These are phyloP conservation scores for Nasonovia ribisnigri DNA, from an alignment of 2,888 invertebrate genomes.

Conservation along the genomic window DNA sequence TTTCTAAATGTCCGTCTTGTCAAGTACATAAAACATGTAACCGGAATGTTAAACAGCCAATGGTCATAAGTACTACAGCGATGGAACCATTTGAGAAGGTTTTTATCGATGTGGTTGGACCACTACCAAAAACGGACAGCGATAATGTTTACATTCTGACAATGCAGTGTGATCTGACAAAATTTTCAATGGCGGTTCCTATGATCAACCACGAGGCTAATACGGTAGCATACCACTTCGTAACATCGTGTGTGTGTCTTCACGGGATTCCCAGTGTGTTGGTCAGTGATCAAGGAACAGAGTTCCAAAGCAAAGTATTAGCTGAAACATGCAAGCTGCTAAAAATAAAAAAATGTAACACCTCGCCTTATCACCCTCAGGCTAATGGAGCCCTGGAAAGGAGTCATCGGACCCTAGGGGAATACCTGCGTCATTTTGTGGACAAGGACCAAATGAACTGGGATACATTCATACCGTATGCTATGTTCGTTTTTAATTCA, in stretches of 20 bases:
- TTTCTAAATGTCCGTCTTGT: not conserved
- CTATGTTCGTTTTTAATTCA: too few relatives aligned
- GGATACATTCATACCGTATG: too few relatives aligned
- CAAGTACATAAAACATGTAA: not conserved
- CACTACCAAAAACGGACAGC: not conserved
- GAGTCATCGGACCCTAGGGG: too few relatives aligned
- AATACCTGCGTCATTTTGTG: too few relatives aligned
- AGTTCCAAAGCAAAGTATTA: not conserved
- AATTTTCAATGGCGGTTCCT: not conserved
- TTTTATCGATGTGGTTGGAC: constrained; percentile 13
- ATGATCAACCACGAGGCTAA: not conserved
- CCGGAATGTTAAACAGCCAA: not conserved
- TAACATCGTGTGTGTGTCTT: not conserved
- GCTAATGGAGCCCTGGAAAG: too few relatives aligned
- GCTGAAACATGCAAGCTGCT: not conserved
- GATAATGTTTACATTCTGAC: not conserved
- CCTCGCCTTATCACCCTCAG: too few relatives aligned
- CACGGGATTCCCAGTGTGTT: not conserved
- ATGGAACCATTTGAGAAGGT: not conserved
- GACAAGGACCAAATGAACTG: too few relatives aligned
- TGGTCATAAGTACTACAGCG: constrained; percentile 17
- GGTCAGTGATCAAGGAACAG: constrained; percentile 21
- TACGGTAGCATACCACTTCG: constrained; percentile 3
- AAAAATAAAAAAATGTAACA: too few relatives aligned
- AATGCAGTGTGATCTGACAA: constrained; percentile 1